A percentile compares a stretch with the other conserved stretches of the same genome.
These are phyloP conservation scores for Masticophis lateralis DNA, from an alignment of 2,797 vertebrate genomes.

Conservation along the genomic window DNA sequence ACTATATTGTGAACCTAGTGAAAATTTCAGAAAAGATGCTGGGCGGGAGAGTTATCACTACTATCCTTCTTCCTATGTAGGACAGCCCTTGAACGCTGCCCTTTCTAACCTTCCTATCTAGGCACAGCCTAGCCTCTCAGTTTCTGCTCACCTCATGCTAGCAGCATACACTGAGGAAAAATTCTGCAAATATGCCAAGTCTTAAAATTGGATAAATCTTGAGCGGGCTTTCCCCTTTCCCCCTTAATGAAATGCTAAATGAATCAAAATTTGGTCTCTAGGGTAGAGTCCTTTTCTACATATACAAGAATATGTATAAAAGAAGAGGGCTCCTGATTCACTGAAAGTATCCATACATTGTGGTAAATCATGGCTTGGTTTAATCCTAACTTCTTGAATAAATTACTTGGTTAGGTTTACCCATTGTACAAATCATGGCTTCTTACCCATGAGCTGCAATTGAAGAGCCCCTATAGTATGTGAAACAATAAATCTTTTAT, in stretches of 20 bases:
- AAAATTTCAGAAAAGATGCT: not conserved
- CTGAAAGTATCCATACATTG: not conserved
- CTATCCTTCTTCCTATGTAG: not conserved
- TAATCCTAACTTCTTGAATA: not conserved
- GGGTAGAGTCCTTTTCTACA: not conserved
- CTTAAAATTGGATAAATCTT: not conserved
- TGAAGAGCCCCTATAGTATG: not conserved
- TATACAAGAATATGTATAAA: not conserved
- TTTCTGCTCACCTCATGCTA: not conserved
- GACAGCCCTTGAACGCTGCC: not conserved
- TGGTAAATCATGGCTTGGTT: not conserved
- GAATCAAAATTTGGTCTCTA: not conserved
- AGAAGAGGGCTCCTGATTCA: not conserved
- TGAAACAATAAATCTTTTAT: not conserved
- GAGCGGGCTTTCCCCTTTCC: not conserved
- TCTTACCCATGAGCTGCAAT: not conserved
- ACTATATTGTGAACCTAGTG: not conserved
- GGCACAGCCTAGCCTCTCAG: not conserved
- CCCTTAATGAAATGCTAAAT: not conserved
- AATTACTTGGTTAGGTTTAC: not conserved
- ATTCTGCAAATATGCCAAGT: not conserved
- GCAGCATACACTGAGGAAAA: not conserved
- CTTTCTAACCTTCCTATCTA: not conserved
- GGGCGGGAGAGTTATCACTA: not conserved
- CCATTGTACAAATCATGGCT: not conserved